phyloP scores from a whole-genome alignment of 2,113 vertebrate genomes.

The Gracilinanus agilis region DNA sequence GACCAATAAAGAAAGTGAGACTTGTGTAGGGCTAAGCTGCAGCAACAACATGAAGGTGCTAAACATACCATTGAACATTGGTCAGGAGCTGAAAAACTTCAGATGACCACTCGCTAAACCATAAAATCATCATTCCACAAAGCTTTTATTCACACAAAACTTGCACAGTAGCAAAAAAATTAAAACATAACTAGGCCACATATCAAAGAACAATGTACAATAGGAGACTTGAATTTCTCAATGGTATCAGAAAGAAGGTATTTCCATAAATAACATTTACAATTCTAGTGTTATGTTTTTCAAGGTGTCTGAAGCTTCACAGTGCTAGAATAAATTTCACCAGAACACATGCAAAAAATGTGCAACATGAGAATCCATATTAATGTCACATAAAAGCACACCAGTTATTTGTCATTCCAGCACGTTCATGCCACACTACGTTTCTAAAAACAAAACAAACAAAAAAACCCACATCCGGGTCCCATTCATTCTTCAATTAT shows the following conservation, averaged over 20 bases:
- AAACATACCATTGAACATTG: conserved; percentile 60
- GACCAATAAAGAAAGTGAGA: conserved; percentile 49
- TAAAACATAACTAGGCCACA: conserved; percentile 81
- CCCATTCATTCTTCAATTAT: conserved; percentile 81
- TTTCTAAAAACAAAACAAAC: conserved; percentile 75
- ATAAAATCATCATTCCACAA: conserved; percentile 83
- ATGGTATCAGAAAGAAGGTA: conserved; percentile 69
- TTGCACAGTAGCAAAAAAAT: conserved; percentile 79
- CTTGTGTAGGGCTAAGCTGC: conserved; percentile 61
- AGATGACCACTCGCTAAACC: conserved; percentile 78
- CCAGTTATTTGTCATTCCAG: conserved; percentile 68
- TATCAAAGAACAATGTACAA: conserved; percentile 72
- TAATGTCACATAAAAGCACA: conserved; percentile 69
- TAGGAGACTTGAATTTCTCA: conserved; percentile 59
- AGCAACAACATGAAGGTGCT: conserved; percentile 50
- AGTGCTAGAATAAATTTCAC: conserved; percentile 78
- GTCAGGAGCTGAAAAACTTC: conserved; percentile 72
- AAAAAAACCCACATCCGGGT: conserved; percentile 69
- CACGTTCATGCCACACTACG: conserved; percentile 63
- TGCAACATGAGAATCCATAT: conserved; percentile 62
- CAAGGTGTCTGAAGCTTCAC: conserved; percentile 76
- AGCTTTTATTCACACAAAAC: conserved; percentile 84
- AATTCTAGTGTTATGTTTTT: conserved; percentile 75
- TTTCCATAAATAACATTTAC: conserved; percentile 75
- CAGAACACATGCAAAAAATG: conserved; percentile 77